Evolutionary conservation across 2,888 invertebrate species (phyloP).

Genomic region (Crocallis elinguaria): DNA sequence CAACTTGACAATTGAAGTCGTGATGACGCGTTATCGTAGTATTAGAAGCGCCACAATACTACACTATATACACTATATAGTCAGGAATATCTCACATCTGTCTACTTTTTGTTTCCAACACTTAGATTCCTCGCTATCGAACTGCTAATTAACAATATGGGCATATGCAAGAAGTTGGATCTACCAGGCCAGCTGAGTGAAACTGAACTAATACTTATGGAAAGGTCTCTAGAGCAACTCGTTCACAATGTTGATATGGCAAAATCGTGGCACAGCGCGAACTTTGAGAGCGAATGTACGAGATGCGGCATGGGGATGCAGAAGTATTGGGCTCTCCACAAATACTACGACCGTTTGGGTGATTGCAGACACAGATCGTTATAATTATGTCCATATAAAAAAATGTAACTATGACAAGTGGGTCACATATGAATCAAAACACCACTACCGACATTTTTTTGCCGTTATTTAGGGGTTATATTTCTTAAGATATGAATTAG

Average conservation of each 20-base stretch:
- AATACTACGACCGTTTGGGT: too few species aligned
- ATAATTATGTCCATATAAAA: too few species aligned
- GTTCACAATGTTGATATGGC: constrained; percentile 46
- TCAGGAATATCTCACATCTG: too few species aligned
- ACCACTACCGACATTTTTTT: too few species aligned
- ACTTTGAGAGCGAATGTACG: not conserved
- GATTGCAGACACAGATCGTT: too few species aligned
- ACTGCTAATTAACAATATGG: constrained; percentile 54
- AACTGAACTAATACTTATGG: constrained; percentile 52
- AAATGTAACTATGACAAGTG: too few species aligned
- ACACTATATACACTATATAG: not conserved
- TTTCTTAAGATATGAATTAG: too few species aligned
- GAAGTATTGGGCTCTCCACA: not conserved
- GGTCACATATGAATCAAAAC: too few species aligned
- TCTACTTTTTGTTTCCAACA: constrained; percentile 15
- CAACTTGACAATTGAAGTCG: too few species aligned
- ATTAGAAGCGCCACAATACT: not conserved
- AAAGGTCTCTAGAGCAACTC: constrained; percentile 45
- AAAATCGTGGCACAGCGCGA: constrained; percentile 46
- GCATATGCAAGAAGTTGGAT: constrained; percentile 58
- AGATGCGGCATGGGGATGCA: not conserved
- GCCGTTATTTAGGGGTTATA: too few species aligned
- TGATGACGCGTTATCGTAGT: constrained; percentile 11
- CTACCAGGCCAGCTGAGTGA: constrained; percentile 52
- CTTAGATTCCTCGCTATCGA: constrained; percentile 58